Conservation (phyloP, 2,888 invertebrate species). For the Ornithoptera alexandrae region DNA sequence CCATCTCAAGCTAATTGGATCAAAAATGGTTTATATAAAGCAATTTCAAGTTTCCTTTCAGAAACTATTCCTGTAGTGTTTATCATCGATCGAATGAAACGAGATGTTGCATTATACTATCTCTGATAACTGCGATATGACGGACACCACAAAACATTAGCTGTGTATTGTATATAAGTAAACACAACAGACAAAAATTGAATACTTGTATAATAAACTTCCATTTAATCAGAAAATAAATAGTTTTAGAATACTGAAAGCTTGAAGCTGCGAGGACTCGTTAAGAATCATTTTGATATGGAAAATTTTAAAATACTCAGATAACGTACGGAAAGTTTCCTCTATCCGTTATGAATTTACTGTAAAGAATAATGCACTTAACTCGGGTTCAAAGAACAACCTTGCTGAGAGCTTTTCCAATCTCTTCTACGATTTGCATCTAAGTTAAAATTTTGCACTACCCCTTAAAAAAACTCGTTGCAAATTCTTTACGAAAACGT, state of each 20-base stretch:
- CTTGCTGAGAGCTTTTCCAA: conserved; percentile 7
- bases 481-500: background rate
- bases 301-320: background rate
- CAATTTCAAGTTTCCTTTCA: too few species aligned
- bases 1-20: too few species aligned
- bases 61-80: too few species aligned
- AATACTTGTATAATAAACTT: background rate
- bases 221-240: background rate
- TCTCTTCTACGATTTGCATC: conserved; percentile 4
- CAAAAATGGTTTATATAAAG: too few species aligned
- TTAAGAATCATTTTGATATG: background rate
- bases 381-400: background rate
- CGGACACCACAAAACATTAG: too few species aligned
- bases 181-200: too few species aligned
- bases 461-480: conserved; percentile 1
- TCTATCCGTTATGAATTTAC: conserved; percentile 7
- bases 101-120: too few species aligned
- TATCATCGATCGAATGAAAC: too few species aligned
- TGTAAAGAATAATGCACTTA: conserved; percentile 5
- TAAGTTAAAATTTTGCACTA: conserved; percentile 6
- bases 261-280: background rate
- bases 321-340: background rate
- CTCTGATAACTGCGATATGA: too few species aligned
- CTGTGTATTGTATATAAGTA: too few species aligned
- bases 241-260: background rate